These are phyloP conservation scores for Falco berigora DNA, from an alignment of 2,797 vertebrate species.

Conservation along the genomic window DNA sequence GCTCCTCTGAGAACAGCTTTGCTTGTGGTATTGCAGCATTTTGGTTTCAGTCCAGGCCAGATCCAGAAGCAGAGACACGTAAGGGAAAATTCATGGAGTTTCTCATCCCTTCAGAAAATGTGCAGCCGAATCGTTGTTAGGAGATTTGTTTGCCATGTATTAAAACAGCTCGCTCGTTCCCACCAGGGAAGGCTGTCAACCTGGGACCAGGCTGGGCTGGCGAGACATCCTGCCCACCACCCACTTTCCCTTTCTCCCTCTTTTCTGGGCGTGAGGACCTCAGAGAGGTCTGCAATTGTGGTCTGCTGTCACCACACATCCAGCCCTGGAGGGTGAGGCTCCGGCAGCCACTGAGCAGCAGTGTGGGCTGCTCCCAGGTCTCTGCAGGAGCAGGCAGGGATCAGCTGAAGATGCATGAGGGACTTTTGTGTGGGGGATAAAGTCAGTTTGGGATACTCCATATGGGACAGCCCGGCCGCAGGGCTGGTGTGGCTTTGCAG, in stretches of 20 bases:
- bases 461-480: rapidly evolving
- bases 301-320: neutral
- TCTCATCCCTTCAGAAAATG: neutral
- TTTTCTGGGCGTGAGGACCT: neutral
- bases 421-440: neutral
- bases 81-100: neutral
- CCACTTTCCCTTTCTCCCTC: neutral
- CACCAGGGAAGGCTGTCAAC: neutral
- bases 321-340: neutral
- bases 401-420: neutral
- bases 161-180: neutral
- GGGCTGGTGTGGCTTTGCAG: neutral
- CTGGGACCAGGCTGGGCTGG: neutral
- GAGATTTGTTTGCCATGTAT: neutral
- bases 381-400: neutral
- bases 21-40: neutral
- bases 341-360: neutral
- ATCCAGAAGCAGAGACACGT: neutral
- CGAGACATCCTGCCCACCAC: neutral
- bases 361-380: neutral
- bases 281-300: neutral
- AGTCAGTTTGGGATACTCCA: neutral
- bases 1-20: neutral
- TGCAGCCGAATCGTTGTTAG: rapidly evolving
- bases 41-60: neutral